phyloP scores from a whole-genome alignment of 1,140 invertebrate genomes.

The Brachionus asplanchnoidis region DNA sequence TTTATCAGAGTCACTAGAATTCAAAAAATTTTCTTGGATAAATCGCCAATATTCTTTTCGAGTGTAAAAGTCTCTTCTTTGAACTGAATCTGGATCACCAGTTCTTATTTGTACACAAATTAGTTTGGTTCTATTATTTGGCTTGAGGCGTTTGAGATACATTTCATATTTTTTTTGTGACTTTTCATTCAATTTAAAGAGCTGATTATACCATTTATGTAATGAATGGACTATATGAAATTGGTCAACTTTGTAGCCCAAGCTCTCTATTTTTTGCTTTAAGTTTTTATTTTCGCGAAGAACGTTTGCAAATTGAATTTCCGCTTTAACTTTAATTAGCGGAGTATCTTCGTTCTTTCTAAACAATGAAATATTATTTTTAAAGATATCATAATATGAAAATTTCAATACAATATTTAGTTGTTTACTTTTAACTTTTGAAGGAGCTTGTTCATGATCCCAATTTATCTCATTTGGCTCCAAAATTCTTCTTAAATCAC shows the following conservation, averaged over 20 bases:
- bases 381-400: neutral
- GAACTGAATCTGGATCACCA: neutral
- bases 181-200: neutral
- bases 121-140: neutral
- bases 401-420: neutral
- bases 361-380: neutral
- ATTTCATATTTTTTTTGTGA: neutral
- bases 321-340: neutral
- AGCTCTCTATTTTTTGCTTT: neutral
- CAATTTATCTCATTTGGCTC: neutral
- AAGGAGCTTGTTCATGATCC: neutral
- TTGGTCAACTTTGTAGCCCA: neutral
- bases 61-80: neutral
- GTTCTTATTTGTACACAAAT: constrained; percentile 11
- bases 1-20: neutral
- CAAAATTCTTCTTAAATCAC: constrained; percentile 17
- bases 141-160: neutral
- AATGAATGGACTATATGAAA: neutral
- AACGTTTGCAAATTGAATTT: neutral
- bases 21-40: neutral
- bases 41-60: neutral
- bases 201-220: neutral
- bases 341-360: neutral
- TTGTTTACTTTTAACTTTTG: neutral
- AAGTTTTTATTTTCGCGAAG: neutral